Base-by-base conservation (phyloP, 1,140 invertebrate species). In the Drosophila tropicalis region DNA sequence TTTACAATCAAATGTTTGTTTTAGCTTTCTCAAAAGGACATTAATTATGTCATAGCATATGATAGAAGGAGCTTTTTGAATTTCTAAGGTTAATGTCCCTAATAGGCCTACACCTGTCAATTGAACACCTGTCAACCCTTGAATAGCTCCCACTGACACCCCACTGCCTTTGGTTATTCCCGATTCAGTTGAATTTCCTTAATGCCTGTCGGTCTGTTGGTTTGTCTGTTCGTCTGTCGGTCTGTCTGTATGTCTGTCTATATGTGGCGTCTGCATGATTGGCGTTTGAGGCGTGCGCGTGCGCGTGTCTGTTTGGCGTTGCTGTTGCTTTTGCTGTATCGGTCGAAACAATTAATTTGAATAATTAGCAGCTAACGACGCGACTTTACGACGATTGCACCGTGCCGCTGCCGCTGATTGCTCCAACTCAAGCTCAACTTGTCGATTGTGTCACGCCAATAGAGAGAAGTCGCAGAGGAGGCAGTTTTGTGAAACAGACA, bases 301-400 rank as follows among this genome's bases (percentile, higher is more conserved):
- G 84, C 84, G 79, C 84, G 68, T 83, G 84, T 87, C 83, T 83
- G 68, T 32, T 32, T 15, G 5, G n/a, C 15, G 41, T 51, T 51
- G 44, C 19, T 51, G 44, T 9, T 51, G 44, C 17, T 51, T 19
- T 51, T 22, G 44, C 44, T 51, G 44, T 51, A 51, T 78, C 67
- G 68, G 57, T 70, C 73, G 67, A 81, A 89, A 83, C 84, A 89
- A 89, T 89, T 89, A 89, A 89, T 89, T 89, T 89, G 84, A 89
- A 89, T 89, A 89, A 89, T 89, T 89, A 89, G 84, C 80, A 89
- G 77, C 80, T 83, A 89, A 89, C 82, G 83, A 86, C 68, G 77
- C 36, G 60, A 44, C 19, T 34, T 55, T 72, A 65, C 55, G 70
- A 69, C 60, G 36, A 55, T 63, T 47, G 51, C 62, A 62, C 25